Conservation (phyloP, 2,888 invertebrate species). For the Agrotis exclamationis region DNA sequence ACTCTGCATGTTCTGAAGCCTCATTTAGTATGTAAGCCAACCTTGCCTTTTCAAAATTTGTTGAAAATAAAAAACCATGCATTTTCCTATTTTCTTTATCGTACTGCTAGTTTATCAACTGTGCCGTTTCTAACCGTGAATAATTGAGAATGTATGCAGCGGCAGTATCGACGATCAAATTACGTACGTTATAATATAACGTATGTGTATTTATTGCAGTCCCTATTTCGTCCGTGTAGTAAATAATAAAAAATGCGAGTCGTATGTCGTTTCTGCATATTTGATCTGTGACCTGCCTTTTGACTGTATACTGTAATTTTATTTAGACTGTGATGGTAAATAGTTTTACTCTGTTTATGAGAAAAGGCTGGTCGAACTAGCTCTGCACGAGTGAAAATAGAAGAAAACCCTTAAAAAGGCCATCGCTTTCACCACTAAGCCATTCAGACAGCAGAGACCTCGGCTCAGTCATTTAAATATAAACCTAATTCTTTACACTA, state of each 20-base stretch:
- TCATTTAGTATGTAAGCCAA: too few species aligned
- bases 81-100: neutral
- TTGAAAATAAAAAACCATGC: too few species aligned
- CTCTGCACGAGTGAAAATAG: too few species aligned
- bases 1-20: too few species aligned
- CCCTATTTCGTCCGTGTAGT: constrained; percentile 6
- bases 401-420: too few species aligned
- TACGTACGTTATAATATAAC: constrained; percentile 12
- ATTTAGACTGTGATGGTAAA: neutral
- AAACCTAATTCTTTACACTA: too few species aligned
- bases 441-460: too few species aligned
- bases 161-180: constrained; percentile 32
- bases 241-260: constrained; percentile 31
- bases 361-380: too few species aligned
- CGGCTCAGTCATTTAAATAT: too few species aligned
- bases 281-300: constrained; percentile 26
- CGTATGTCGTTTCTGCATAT: constrained; percentile 15
- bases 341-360: too few species aligned
- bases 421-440: too few species aligned
- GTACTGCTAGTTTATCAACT: neutral
- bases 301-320: constrained; percentile 11
- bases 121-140: constrained; percentile 2
- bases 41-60: too few species aligned
- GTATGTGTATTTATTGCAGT: constrained; percentile 14
- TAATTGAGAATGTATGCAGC: constrained; percentile 29